Percentiles rank a stretch among this genome's conserved stretches.
Evolutionary conservation across 1,140 invertebrate species (phyloP).

Genomic region (Gonatopus flavifemur): DNA sequence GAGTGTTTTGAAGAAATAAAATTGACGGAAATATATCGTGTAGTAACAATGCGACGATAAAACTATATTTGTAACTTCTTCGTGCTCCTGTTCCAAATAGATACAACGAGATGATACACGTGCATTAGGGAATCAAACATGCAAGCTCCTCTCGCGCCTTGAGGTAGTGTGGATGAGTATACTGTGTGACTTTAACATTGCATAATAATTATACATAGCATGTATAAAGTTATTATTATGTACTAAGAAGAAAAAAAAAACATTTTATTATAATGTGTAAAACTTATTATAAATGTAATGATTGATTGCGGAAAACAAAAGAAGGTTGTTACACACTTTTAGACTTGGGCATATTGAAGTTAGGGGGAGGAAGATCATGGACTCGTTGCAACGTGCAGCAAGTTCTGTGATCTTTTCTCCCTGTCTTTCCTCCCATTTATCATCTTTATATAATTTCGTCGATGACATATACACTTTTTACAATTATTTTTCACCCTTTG

Average conservation of each 20-base stretch:
- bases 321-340: constrained; percentile 52
- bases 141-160: constrained; percentile 45
- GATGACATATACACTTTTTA: background rate
- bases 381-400: too few species aligned
- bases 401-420: too few species aligned
- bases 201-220: constrained; percentile 60
- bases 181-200: constrained; percentile 53
- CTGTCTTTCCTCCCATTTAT: too few species aligned
- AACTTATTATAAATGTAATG: constrained; percentile 53
- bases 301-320: constrained; percentile 42
- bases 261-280: constrained; percentile 56
- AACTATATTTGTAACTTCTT: too few species aligned
- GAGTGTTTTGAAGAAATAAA: constrained; percentile 13
- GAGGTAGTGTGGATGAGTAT: constrained; percentile 48
- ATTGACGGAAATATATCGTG: constrained; percentile 27
- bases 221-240: constrained; percentile 60
- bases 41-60: constrained; percentile 13
- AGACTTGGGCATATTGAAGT: constrained; percentile 39
- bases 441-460: constrained; percentile 17
- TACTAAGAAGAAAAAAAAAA: constrained; percentile 50
- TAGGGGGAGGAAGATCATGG: constrained; percentile 30
- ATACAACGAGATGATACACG: constrained; percentile 15
- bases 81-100: constrained; percentile 30
- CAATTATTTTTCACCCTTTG: background rate
- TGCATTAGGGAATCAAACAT: constrained; percentile 27